Conservation (phyloP, 2,888 invertebrate species). For the Drosophila sordidula region DNA sequence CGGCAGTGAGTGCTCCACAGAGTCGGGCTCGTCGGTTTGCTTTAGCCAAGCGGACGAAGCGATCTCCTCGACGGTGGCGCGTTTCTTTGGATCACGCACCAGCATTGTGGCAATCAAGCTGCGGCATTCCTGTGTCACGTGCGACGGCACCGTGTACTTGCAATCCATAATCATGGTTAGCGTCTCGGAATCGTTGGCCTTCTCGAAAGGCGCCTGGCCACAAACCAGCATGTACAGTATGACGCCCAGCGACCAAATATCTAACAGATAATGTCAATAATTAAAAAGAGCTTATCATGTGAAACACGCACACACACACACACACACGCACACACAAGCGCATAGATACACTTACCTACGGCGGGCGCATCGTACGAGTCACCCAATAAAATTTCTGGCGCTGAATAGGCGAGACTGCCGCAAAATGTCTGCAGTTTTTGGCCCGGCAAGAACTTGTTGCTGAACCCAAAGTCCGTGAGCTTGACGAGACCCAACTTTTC, state of each 20-base stretch:
- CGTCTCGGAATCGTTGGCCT: slow-evolving; percentile 99
- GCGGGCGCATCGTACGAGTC: slow-evolving; percentile 99
- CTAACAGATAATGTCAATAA: slow-evolving; percentile 84
- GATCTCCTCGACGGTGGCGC: slow-evolving; percentile 95
- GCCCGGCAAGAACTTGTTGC: slow-evolving; percentile 98
- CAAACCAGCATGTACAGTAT: slow-evolving; percentile 99
- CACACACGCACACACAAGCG: slow-evolving; percentile 15
- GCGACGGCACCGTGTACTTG: slow-evolving; percentile 96
- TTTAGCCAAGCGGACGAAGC: slow-evolving; percentile 93
- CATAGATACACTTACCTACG: slow-evolving; percentile 89
- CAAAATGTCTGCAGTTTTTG: slow-evolving; percentile 99
- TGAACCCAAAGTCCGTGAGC: slow-evolving; percentile 98
- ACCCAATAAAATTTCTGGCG: slow-evolving; percentile 98
- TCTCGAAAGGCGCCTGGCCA: slow-evolving; percentile 98
- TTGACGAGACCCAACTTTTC: slow-evolving; percentile 98
- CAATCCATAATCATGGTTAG: slow-evolving; percentile 99
- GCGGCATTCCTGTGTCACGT: slow-evolving; percentile 94
- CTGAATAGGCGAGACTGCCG: slow-evolving; percentile 99
- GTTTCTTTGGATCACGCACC: slow-evolving; percentile 95
- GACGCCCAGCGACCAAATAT: slow-evolving; percentile 99
- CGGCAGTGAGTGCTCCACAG: slow-evolving; percentile 88
- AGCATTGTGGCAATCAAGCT: slow-evolving; percentile 97
- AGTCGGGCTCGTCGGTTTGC: slow-evolving; percentile 85
- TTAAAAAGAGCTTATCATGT: slow-evolving; percentile 54
- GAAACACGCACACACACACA: slow-evolving; percentile 28